These are phyloP conservation scores for Eira barbara DNA, from an alignment of 2,113 vertebrate genomes.

Conservation along the genomic window DNA sequence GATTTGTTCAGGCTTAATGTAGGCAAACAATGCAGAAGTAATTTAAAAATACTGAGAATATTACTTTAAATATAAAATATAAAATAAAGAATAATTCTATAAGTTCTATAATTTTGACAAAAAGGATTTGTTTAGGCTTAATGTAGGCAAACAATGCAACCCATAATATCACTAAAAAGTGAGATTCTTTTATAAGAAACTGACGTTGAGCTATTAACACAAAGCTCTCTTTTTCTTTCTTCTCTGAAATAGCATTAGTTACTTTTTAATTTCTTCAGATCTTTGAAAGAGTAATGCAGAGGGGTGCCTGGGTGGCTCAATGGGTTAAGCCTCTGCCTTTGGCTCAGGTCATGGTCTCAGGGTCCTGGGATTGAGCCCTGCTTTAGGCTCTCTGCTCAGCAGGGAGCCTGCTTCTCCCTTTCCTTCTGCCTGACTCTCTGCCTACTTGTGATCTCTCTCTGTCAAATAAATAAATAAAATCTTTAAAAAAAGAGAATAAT, in stretches of 20 bases:
- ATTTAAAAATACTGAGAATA: not conserved
- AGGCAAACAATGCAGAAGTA: not conserved
- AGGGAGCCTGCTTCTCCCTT: too few species aligned
- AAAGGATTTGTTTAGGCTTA: not conserved
- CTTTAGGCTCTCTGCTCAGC: too few species aligned
- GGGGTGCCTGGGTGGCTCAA: too few species aligned
- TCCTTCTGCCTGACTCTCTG: too few species aligned
- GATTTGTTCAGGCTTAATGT: not conserved
- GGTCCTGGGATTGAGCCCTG: too few species aligned
- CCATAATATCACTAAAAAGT: not conserved
- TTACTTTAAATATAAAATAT: constrained; percentile 30
- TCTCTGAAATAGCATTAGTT: not conserved
- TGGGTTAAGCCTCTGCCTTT: too few species aligned
- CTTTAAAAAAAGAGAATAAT: too few species aligned
- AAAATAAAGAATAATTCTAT: not conserved
- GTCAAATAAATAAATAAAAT: too few species aligned
- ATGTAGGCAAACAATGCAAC: not conserved
- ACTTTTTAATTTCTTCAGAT: not conserved
- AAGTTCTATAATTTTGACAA: not conserved
- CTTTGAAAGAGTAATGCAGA: constrained; percentile 38
- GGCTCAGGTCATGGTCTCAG: too few species aligned
- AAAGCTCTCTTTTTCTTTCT: constrained; percentile 9
- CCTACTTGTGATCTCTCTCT: too few species aligned
- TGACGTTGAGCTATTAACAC: not conserved
- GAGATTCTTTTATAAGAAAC: not conserved